Evolutionary conservation across 2,888 invertebrate species (phyloP).

Genomic region (Cinara cedri): DNA sequence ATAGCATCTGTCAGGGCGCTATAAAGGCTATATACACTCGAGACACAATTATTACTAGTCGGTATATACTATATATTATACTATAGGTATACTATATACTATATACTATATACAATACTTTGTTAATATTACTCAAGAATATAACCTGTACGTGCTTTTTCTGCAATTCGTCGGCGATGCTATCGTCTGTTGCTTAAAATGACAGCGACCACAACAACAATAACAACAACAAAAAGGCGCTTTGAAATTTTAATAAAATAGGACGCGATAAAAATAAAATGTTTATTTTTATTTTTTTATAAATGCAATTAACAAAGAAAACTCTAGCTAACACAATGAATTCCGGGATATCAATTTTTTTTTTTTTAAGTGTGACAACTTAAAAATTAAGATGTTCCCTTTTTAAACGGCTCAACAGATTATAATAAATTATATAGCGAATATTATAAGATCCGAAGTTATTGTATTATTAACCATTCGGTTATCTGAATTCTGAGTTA

Average conservation of each 20-base stretch:
- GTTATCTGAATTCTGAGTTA: not conserved
- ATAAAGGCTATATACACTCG: slow-evolving; percentile 1
- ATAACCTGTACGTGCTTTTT: slow-evolving; percentile 24
- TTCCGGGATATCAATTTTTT: not conserved
- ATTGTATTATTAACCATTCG: no score
- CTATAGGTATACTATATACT: not conserved
- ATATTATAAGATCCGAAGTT: not conserved
- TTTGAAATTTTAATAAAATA: not conserved
- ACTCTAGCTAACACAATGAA: not conserved
- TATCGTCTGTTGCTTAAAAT: slow-evolving; percentile 33
- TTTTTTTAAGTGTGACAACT: not conserved
- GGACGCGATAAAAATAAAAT: not conserved
- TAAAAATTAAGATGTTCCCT: slow-evolving; percentile 6
- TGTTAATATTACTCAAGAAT: not conserved
- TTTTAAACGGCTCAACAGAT: slow-evolving; percentile 18
- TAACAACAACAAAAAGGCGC: slow-evolving; percentile 27
- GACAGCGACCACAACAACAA: not conserved
- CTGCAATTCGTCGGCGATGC: not conserved
- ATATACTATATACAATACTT: not conserved
- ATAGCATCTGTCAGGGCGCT: not conserved
- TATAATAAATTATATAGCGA: not conserved
- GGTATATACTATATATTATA: not conserved
- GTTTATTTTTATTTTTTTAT: slow-evolving; percentile 18
- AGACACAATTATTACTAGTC: slow-evolving; percentile 12
- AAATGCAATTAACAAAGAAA: slow-evolving; percentile 1